These are phyloP conservation scores for Bombus affinis DNA, from an alignment of 1,140 invertebrate genomes.

Conservation along the genomic window DNA sequence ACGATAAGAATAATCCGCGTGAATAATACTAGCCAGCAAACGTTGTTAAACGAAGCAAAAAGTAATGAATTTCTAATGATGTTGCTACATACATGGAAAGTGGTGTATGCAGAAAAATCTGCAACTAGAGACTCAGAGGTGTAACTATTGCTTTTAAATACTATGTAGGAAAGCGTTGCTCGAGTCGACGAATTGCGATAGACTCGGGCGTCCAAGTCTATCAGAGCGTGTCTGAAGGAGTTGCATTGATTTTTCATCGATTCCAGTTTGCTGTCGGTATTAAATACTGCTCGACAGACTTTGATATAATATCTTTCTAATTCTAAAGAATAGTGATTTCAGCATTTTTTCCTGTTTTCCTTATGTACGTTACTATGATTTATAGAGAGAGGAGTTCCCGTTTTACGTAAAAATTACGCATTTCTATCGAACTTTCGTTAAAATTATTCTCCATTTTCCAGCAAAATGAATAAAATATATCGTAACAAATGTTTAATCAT, in stretches of 20 bases:
- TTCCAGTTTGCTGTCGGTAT: constrained; percentile 63
- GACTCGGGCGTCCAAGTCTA: constrained; percentile 66
- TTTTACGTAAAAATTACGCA: neutral
- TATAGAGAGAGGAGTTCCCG: fast-evolving
- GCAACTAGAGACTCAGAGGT: constrained; percentile 1
- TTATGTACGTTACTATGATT: neutral
- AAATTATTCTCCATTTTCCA: neutral
- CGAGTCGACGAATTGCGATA: constrained; percentile 65
- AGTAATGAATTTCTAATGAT: neutral
- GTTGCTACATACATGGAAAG: neutral
- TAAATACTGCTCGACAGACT: constrained; percentile 36
- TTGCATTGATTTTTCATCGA: constrained; percentile 73
- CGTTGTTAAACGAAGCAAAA: neutral
- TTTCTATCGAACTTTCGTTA: neutral
- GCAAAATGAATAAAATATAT: too few relatives aligned
- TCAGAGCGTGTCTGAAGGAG: constrained; percentile 77
- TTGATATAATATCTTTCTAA: neutral
- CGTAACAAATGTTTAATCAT: too few relatives aligned
- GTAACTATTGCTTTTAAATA: constrained; percentile 34
- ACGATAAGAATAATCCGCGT: neutral
- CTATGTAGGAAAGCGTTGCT: constrained; percentile 52
- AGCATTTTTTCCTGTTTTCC: neutral
- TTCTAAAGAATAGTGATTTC: neutral
- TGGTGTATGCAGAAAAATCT: neutral
- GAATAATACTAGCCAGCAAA: neutral